A percentile compares a stretch with the other conserved stretches of the same genome.
Evolutionary conservation across 35 echinoderm and acorn worm genomes (phyloP).

Genomic region (Ophioderma brevispina): DNA sequence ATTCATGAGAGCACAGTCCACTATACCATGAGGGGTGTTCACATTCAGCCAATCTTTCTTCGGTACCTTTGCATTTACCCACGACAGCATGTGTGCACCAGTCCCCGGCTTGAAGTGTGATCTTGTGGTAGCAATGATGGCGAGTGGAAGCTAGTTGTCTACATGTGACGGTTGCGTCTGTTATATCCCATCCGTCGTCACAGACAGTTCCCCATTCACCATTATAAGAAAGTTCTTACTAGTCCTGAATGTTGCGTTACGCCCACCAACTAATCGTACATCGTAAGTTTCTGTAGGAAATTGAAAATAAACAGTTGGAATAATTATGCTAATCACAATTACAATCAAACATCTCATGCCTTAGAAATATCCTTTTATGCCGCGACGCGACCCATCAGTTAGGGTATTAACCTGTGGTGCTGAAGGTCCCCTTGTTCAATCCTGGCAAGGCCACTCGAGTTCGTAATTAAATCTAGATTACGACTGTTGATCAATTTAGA

Average conservation of each 20-base stretch:
- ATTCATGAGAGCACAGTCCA: neutral
- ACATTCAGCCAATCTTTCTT: neutral
- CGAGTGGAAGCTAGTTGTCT: neutral
- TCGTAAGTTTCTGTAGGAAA: neutral
- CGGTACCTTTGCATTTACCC: neutral
- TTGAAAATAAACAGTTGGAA: too few species aligned
- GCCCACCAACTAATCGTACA: neutral
- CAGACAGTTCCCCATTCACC: constrained; percentile 35
- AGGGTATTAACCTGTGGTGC: too few species aligned
- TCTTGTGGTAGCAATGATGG: neutral
- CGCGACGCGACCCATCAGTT: too few species aligned
- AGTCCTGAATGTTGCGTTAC: neutral
- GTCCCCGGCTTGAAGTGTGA: neutral
- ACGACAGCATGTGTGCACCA: neutral
- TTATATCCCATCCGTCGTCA: constrained; percentile 19
- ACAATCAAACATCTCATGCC: too few species aligned
- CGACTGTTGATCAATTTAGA: too few species aligned
- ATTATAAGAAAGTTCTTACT: constrained; percentile 24
- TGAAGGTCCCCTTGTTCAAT: too few species aligned
- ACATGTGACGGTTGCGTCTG: constrained; percentile 26
- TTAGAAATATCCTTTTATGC: too few species aligned
- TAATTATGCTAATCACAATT: too few species aligned
- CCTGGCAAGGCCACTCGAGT: too few species aligned
- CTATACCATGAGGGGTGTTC: neutral
- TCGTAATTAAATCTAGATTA: too few species aligned